Evolutionary conservation across 2,113 vertebrate species (phyloP).

Genomic region (Salvator merianae): DNA sequence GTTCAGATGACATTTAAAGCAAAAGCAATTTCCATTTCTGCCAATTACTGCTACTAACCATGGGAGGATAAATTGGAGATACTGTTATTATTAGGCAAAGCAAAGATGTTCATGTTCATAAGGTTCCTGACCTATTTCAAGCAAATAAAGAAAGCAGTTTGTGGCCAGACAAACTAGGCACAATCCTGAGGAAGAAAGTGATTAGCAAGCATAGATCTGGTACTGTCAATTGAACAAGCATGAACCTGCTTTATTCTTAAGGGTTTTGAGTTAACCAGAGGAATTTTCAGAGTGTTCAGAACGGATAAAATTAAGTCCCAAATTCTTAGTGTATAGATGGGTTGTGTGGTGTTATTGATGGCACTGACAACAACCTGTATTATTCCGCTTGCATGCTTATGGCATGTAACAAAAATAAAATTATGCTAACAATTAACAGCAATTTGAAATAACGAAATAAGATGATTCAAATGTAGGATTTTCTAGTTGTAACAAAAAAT

Average conservation of each 20-base stretch:
- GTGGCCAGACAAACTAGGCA: not conserved
- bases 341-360: too few species aligned
- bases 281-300: too few species aligned
- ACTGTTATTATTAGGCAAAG: conserved; percentile 37
- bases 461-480: too few species aligned
- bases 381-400: too few species aligned
- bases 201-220: not conserved
- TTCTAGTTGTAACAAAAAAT: too few species aligned
- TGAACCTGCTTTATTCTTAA: not conserved
- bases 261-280: too few species aligned
- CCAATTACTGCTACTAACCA: conserved; percentile 40
- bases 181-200: not conserved
- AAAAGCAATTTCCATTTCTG: conserved; percentile 54
- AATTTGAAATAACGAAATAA: too few species aligned
- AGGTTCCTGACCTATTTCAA: conserved; percentile 22
- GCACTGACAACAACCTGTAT: too few species aligned
- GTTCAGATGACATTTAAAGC: conserved; percentile 54
- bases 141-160: conserved; percentile 36
- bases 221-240: not conserved
- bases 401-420: too few species aligned
- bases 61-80: conserved; percentile 54
- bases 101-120: conserved; percentile 24
- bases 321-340: too few species aligned
- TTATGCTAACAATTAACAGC: too few species aligned
- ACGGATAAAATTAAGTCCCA: too few species aligned